Percentiles rank a stretch among this genome's conserved stretches.
Conservation (phyloP, 2,113 vertebrate genomes). For the Hemibagrus wyckioides region DNA sequence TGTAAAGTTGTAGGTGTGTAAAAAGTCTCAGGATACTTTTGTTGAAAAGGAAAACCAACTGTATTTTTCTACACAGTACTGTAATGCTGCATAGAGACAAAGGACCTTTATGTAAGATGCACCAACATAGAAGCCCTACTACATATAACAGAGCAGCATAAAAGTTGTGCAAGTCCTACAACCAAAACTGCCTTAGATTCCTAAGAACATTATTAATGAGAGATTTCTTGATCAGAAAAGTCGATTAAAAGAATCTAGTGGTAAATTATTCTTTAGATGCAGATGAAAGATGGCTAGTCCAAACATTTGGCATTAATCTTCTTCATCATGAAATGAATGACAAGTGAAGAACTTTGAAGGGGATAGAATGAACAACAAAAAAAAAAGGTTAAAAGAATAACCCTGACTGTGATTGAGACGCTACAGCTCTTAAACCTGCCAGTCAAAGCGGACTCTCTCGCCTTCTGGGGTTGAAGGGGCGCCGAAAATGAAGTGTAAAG, state of each 20-base stretch:
- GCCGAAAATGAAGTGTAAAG: constrained; percentile 73
- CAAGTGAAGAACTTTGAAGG: constrained; percentile 66
- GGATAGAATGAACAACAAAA: constrained; percentile 59
- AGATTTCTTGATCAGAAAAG: constrained; percentile 26
- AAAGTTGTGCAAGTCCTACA: neutral
- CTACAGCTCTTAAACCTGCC: neutral
- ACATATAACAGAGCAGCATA: neutral
- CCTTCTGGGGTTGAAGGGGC: neutral
- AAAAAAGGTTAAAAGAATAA: constrained; percentile 1
- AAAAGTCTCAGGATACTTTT: neutral
- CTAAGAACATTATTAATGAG: constrained; percentile 27
- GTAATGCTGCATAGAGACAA: neutral
- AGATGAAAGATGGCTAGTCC: constrained; percentile 20
- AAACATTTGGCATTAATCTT: constrained; percentile 16
- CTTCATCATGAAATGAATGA: constrained; percentile 71
- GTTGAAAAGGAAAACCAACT: neutral
- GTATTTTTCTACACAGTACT: neutral
- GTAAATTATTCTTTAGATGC: constrained; percentile 38
- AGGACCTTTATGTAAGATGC: neutral
- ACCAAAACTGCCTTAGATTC: neutral
- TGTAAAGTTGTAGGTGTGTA: neutral
- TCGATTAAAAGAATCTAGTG: constrained; percentile 11
- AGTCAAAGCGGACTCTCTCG: neutral
- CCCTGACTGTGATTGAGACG: neutral
- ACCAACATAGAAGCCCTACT: neutral